Base-by-base conservation (phyloP, 2,113 vertebrate genomes). In the Pseudonaja textilis region DNA sequence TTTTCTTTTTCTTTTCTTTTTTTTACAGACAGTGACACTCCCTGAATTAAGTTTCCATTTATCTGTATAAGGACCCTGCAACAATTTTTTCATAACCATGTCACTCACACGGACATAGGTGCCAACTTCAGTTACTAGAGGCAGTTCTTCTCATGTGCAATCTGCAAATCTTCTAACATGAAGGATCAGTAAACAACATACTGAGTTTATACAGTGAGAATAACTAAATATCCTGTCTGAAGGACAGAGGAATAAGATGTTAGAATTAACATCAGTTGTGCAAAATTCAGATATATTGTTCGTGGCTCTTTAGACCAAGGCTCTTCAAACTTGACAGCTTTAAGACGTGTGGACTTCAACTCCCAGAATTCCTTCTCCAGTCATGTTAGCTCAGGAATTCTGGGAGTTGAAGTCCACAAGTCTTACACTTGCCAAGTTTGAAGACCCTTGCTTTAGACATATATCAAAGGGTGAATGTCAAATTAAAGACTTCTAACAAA, bases 11-110 rank as follows among this genome's bases (percentile, higher is more conserved):
- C 34, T 74, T 69, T 34, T 69, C 94, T 94, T 74, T 74, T 69
- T 34, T 69, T 94, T 94, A 93, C 88, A 10, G 47, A 93, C 34
- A 91, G 20, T 92, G 89, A 92, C n/a, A 94, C 55, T 55, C 29
- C 90, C 45, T 50, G 88, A 25, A 56, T 89, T n/a, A 59, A 92
- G 90, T 90, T 93, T 91, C 88, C 90, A 86, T 88, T 87, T 92
- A 93, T 87, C 57, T 61, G 39, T 47, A 34, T 89, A 47, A 0
- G 52, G 5, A 90, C 14, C 11, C 69, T 81, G 22, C 20, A 64
- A 95, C 88, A 18, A 91, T 94, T 64, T 9, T 26, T 4, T 94
- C 39, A 23, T 16, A 93, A 91, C 64, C 14, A 59, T 55, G 93
- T 85, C 93, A 89, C 45, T 93, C 87, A 93, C 55, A 59, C 16